Conservation (phyloP, 2,113 vertebrate species). For the Mus spicilegus region DNA sequence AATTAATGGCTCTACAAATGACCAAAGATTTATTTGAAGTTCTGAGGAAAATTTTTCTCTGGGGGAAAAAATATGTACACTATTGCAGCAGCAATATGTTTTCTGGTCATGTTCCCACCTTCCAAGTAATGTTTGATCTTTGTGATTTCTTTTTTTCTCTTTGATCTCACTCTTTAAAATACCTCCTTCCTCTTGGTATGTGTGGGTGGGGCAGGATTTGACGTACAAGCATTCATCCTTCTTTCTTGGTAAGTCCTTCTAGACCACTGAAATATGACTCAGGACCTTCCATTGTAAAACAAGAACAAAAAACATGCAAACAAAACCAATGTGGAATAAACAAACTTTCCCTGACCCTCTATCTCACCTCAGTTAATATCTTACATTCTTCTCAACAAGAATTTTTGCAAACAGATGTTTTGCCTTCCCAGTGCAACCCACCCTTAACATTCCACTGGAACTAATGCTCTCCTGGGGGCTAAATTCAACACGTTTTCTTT, state of each 20-base stretch:
- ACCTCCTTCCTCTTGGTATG: not conserved
- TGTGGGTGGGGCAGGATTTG: not conserved
- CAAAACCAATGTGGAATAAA: not conserved
- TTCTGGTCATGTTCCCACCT: slow-evolving; percentile 64
- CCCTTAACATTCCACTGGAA: not conserved
- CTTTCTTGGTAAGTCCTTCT: not conserved
- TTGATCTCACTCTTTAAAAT: slow-evolving; percentile 67
- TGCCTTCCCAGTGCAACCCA: not conserved
- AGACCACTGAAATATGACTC: not conserved
- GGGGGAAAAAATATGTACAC: slow-evolving; percentile 56
- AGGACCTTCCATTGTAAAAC: not conserved
- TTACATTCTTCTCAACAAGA: not conserved
- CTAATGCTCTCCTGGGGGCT: not conserved
- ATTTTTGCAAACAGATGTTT: not conserved
- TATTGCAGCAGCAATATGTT: slow-evolving; percentile 37
- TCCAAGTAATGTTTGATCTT: slow-evolving; percentile 64
- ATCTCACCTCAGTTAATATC: not conserved
- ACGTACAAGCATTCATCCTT: not conserved
- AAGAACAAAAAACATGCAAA: not conserved
- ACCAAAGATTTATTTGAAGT: slow-evolving; percentile 60
- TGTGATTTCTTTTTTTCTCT: slow-evolving; percentile 54
- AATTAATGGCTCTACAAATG: slow-evolving; percentile 53
- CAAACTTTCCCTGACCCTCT: not conserved
- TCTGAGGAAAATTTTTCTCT: slow-evolving; percentile 33
- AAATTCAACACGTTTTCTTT: not conserved